These are phyloP conservation scores for Plagiodera versicolora DNA, from an alignment of 2,888 invertebrate genomes.

Conservation along the genomic window DNA sequence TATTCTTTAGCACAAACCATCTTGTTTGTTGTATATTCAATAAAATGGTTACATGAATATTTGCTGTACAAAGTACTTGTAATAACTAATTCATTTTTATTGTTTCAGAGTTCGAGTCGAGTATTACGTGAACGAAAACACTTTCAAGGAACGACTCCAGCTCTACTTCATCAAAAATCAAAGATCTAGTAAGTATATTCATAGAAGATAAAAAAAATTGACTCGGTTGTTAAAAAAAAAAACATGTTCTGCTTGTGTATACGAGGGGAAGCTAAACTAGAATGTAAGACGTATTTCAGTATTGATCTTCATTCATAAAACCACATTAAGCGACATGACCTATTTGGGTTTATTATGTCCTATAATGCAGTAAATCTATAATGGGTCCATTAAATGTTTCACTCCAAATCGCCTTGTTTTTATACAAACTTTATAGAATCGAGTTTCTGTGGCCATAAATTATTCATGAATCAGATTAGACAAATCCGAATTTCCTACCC, in stretches of 20 bases:
- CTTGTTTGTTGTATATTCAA: no score
- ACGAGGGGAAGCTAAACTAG: no score
- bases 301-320: neutral
- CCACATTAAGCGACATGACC: neutral
- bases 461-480: neutral
- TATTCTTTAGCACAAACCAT: no score
- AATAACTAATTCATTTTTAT: slow-evolving; percentile 24
- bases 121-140: slow-evolving; percentile 99
- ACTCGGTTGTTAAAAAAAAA: no score
- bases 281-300: neutral
- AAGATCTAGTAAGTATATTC: slow-evolving; percentile 89
- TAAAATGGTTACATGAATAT: no score
- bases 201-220: no score
- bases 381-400: neutral
- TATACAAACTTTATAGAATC: neutral
- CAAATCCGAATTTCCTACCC: no score
- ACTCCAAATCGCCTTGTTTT: neutral
- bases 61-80: no score
- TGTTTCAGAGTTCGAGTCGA: slow-evolving; percentile 97
- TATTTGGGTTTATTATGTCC: neutral
- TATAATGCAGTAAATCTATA: neutral
- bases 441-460: no score
- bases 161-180: slow-evolving; percentile 99
- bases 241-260: no score
- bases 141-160: slow-evolving; percentile 97